A percentile compares a stretch with the other conserved stretches of the same genome.
phyloP scores from a whole-genome alignment of 2,888 invertebrate species.

The Zeuzera pyrina region DNA sequence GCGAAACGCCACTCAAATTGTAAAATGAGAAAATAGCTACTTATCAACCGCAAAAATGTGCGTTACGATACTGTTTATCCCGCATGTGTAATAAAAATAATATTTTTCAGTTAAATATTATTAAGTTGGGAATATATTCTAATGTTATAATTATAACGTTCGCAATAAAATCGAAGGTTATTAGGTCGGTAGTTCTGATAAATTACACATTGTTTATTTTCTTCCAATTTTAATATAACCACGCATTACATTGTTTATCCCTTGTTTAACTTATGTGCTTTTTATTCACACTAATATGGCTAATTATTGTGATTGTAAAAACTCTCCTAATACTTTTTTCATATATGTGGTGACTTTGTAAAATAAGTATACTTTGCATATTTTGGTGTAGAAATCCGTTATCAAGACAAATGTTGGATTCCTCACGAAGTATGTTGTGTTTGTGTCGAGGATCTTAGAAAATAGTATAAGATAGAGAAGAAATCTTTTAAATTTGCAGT shows the following conservation, averaged over 20 bases:
- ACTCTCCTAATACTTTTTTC: background rate
- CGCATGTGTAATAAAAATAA: no score
- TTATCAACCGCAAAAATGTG: no score
- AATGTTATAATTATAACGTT: background rate
- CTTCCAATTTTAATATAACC: background rate
- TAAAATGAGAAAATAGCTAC: no score
- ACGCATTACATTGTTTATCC: background rate
- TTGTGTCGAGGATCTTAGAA: constrained; percentile 5
- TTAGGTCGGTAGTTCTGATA: background rate
- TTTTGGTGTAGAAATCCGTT: constrained; percentile 4
- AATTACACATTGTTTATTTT: background rate
- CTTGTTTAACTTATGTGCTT: background rate
- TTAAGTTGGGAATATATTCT: background rate
- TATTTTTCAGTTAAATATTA: constrained; percentile 1
- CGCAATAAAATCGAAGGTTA: background rate
- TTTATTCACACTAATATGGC: background rate
- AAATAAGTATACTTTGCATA: background rate
- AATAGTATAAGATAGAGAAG: constrained; percentile 3
- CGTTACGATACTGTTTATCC: no score
- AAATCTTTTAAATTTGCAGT: constrained; percentile 5
- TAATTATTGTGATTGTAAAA: background rate
- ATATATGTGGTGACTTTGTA: background rate
- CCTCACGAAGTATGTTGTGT: constrained; percentile 4
- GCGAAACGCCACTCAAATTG: no score
- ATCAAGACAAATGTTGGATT: constrained; percentile 2